Evolutionary conservation across 1,140 invertebrate species (phyloP).

Genomic region (Pseudobourletiella spinata): DNA sequence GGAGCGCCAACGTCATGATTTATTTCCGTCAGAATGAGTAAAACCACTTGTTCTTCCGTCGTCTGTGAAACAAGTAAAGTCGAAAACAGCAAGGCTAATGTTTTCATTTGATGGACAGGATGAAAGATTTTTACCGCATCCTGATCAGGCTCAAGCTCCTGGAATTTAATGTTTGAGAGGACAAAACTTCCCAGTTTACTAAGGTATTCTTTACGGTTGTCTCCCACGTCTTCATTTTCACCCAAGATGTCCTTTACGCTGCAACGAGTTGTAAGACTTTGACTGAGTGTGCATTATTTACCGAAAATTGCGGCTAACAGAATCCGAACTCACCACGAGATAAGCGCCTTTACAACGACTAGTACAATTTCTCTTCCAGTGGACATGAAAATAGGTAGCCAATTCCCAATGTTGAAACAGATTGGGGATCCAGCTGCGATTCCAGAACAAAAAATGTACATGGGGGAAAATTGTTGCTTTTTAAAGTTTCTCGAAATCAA

Average conservation of each 20-base stretch:
- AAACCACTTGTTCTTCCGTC: not conserved
- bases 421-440: constrained; percentile 4
- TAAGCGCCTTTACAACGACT: not conserved
- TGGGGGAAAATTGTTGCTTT: too few relatives aligned
- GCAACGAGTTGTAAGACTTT: not conserved
- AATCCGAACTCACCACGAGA: not conserved
- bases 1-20: too few relatives aligned
- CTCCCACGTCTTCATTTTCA: not conserved
- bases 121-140: not conserved
- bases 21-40: not conserved
- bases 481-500: not conserved
- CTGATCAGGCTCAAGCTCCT: not conserved
- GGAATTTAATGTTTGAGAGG: not conserved
- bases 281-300: too few relatives aligned
- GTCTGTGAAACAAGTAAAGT: not conserved
- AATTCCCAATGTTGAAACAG: not conserved
- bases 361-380: not conserved
- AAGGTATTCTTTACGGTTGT: not conserved
- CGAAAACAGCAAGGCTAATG: not conserved
- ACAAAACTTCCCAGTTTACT: not conserved
- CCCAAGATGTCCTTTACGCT: not conserved
- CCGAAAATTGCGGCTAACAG: not conserved
- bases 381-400: constrained; percentile 2
- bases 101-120: not conserved
- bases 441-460: not conserved